Evolutionary conservation across 30 jellyfish, hydroid and myxozoan species (phyloP), one percentile per base, ranked within the genome.

Genomic region (Turritopsis rubra): DNA sequence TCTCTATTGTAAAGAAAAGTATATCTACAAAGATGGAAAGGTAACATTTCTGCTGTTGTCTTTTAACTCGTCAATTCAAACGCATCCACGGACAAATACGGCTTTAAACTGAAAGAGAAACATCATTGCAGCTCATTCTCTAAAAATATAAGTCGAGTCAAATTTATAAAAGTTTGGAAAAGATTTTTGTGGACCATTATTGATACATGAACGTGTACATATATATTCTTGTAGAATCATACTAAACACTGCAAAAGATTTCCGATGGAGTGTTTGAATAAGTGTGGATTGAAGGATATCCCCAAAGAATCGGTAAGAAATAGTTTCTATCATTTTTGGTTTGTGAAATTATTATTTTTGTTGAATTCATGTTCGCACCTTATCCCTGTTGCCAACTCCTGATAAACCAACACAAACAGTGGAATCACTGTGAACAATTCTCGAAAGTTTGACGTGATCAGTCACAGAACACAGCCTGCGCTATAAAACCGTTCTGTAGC

Each of bases 1-100:
- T 83, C 99, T 88, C 83, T 90, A 85, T 77, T 93, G 99, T 88
- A 53, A 90, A 0, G 99, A 93, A 66, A 88, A 93, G 52, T 93
- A 89, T 81, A 80, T 85, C 8, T 83, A 88, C 84, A 93, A 86
- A 53, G 99, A 93, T 75, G 92, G 66, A 70, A 86, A 88, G 96
- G 99, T 93, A 72, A 41, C 13, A 13, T 13, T 41, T 41, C 60
- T n/a, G n/a, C n/a, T n/a, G n/a, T n/a, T n/a, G n/a, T n/a, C n/a
- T n/a, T n/a, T n/a, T n/a, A n/a, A n/a, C n/a, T n/a, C n/a, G n/a
- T n/a, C n/a, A n/a, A n/a, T n/a, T n/a, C n/a, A n/a, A n/a, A n/a
- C n/a, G n/a, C n/a, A n/a, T n/a, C n/a, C n/a, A n/a, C n/a, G n/a
- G n/a, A n/a, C 60, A 41, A 41, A 13, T 3, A 41, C 9, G 13